phyloP scores from a whole-genome alignment of 2,797 vertebrate species.

The Hipposideros larvatus region DNA sequence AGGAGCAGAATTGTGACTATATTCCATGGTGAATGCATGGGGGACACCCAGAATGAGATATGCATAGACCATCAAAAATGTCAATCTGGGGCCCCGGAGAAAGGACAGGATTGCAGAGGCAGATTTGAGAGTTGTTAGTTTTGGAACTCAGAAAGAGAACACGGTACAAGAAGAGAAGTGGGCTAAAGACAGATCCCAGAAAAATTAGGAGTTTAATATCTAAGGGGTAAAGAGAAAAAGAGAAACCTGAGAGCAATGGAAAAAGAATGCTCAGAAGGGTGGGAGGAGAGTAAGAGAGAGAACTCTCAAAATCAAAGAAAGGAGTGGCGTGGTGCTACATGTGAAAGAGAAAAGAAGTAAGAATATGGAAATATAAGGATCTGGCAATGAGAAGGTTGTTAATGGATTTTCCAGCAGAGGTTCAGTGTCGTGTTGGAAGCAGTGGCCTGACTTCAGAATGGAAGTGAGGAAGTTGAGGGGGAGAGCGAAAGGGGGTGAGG shows the following conservation, averaged over 20 bases:
- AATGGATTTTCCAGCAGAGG: background rate
- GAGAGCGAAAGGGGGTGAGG: background rate
- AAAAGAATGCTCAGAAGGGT: background rate
- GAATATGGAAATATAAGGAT: background rate
- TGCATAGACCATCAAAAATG: background rate
- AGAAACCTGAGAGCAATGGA: background rate
- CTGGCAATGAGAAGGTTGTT: background rate
- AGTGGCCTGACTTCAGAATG: background rate
- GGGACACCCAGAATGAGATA: background rate
- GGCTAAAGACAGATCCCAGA: background rate
- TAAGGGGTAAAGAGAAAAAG: background rate
- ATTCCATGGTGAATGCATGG: rapidly evolving
- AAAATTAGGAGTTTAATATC: background rate
- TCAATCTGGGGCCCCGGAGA: background rate
- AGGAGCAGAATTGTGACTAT: background rate
- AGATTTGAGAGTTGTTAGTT: background rate
- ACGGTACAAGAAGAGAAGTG: background rate
- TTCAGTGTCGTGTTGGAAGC: background rate
- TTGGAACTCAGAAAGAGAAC: background rate
- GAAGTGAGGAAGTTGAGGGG: background rate
- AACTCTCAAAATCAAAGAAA: background rate
- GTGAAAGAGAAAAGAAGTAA: background rate
- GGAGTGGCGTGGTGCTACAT: background rate
- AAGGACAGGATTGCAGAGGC: background rate
- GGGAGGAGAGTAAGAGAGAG: background rate